Percentiles rank a stretch among this genome's conserved stretches.
These are phyloP conservation scores for Nasonia vitripennis DNA, from an alignment of 1,140 invertebrate genomes.

Conservation along the genomic window DNA sequence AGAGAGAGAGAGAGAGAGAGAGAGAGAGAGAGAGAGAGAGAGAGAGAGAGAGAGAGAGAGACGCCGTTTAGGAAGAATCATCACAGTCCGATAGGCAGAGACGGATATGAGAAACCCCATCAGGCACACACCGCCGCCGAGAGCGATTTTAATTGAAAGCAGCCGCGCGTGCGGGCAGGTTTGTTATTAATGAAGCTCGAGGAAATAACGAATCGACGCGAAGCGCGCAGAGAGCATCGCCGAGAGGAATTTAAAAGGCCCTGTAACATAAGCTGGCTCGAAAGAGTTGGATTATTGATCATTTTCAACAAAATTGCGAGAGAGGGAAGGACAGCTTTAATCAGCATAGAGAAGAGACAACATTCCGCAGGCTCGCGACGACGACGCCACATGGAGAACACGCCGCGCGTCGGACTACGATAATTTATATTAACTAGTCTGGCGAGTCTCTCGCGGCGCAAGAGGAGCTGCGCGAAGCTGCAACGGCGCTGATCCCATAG, in stretches of 20 bases:
- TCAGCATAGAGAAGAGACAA: slow-evolving; percentile 41
- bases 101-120: too few species aligned
- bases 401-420: slow-evolving; percentile 65
- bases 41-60: too few species aligned
- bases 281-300: slow-evolving; percentile 11
- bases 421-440: slow-evolving; percentile 74
- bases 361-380: slow-evolving; percentile 63
- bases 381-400: slow-evolving; percentile 57
- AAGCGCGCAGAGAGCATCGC: too few species aligned
- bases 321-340: neutral
- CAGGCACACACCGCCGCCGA: too few species aligned
- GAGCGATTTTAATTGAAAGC: too few species aligned
- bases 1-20: too few species aligned
- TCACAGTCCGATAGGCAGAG: too few species aligned
- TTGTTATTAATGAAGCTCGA: neutral
- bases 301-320: slow-evolving; percentile 15
- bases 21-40: too few species aligned
- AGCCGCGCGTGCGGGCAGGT: too few species aligned
- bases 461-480: neutral
- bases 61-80: too few species aligned
- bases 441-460: slow-evolving; percentile 58
- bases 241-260: neutral
- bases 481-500: neutral
- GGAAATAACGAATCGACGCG: neutral
- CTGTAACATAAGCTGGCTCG: neutral